Base-by-base conservation (phyloP, 2,888 invertebrate genomes). In the Antheraea yamamai region DNA sequence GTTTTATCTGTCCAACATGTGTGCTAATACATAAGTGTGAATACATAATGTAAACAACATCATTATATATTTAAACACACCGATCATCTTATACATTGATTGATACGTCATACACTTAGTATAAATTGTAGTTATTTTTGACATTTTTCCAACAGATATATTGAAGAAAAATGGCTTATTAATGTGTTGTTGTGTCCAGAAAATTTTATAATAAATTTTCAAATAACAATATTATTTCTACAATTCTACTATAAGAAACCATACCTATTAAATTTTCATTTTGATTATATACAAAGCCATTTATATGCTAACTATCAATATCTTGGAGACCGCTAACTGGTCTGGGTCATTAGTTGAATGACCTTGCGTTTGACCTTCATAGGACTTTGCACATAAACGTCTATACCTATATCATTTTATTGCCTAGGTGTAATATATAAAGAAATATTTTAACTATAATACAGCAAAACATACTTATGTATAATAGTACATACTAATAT, bases 351-450 rank as follows among this genome's bases (percentile, higher is more conserved):
- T 66, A 66, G 73, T 75, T 77, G 77, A 73, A 76, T 79, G 82
- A 82, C 83, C 81, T 82, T 83, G 78, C 75, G 64, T 71, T 66
- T 74, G 81, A 82, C 83, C 81, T 81, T 82, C 75, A 52, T 35
- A 39, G 7, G 30, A 66, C 30, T 66, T 66, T 66, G 64, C 14
- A 66, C 30, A 61, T 66, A 66, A 66, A 39, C 14, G 1, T 30
- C 64, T 30, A 61, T 30, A 30, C 30, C 30, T 47, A 47, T 47
- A 47, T 12, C 23, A 23, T 12, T 23, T 61, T 23, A 20, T 61
- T 61, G 23, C 12, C 61, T 61, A 23, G 1, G 8, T 55, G 18
- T 20, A 39, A 39, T 55, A 18, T 55, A 55, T 55, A 55, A 20
- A 20, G 18, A 55, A 20, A 20, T 55, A 55, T 52, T 20, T 20